These are phyloP conservation scores for Lysandra bellargus DNA, from an alignment of 2,888 invertebrate genomes.

Conservation along the genomic window DNA sequence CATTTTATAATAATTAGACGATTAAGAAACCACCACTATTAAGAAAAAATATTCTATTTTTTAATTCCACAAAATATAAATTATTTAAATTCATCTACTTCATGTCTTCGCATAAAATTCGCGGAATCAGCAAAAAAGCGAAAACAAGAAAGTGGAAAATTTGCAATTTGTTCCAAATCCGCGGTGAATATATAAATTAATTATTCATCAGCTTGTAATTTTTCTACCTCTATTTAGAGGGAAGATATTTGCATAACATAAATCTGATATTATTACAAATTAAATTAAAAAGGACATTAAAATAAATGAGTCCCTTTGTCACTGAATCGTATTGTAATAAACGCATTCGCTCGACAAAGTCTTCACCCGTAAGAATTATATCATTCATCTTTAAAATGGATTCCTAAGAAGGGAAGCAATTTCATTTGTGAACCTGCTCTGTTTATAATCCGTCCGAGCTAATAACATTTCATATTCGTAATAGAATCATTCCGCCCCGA, in stretches of 20 bases:
- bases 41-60: neutral
- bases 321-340: constrained; percentile 48
- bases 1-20: neutral
- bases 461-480: constrained; percentile 81
- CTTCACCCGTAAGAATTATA: constrained; percentile 77
- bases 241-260: neutral
- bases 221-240: constrained; percentile 1
- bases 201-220: constrained; percentile 16
- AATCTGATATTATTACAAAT: neutral
- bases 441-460: constrained; percentile 80
- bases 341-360: constrained; percentile 69
- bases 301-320: constrained; percentile 36
- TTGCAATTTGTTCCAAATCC: constrained; percentile 13
- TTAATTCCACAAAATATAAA: neutral
- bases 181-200: constrained; percentile 21
- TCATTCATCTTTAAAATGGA: constrained; percentile 78
- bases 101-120: constrained; percentile 12
- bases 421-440: constrained; percentile 80
- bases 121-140: neutral
- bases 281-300: neutral
- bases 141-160: constrained; percentile 21
- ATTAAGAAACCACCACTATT: neutral
- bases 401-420: constrained; percentile 79
- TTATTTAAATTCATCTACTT: constrained; percentile 18
- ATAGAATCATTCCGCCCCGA: constrained; percentile 79